These are phyloP conservation scores for Volucella bombylans DNA, from an alignment of 2,888 invertebrate species.

Conservation along the genomic window DNA sequence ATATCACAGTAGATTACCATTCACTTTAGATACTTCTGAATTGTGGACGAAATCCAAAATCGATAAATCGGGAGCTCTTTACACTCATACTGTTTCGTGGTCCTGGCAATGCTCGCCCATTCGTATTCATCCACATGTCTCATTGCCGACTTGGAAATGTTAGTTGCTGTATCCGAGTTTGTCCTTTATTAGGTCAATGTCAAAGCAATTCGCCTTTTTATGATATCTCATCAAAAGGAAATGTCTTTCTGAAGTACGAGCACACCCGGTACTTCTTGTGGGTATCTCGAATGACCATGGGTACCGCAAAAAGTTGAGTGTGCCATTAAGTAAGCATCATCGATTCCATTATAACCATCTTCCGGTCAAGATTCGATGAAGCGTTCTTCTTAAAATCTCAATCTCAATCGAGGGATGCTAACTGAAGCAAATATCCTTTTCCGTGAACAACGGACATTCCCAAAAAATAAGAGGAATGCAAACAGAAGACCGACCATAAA, in stretches of 20 bases:
- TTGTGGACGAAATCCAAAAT: too few species aligned
- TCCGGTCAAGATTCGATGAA: conserved; percentile 14
- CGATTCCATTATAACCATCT: conserved; percentile 36
- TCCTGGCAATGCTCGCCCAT: too few species aligned
- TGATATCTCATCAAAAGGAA: conserved; percentile 1
- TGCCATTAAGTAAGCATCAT: conserved; percentile 12
- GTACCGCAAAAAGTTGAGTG: conserved; percentile 33
- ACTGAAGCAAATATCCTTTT: conserved; percentile 7
- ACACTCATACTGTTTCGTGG: too few species aligned
- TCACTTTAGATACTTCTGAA: too few species aligned
- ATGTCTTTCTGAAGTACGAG: not conserved
- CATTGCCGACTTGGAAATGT: not conserved
- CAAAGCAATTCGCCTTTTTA: conserved; percentile 33
- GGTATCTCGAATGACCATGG: conserved; percentile 8
- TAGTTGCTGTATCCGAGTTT: not conserved
- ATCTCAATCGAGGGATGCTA: conserved; percentile 15
- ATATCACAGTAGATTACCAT: too few species aligned
- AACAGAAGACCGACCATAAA: conserved; percentile 16
- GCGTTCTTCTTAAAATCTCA: conserved; percentile 4
- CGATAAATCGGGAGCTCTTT: too few species aligned
- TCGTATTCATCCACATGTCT: conserved; percentile 2
- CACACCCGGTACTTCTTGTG: not conserved
- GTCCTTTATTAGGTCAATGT: conserved; percentile 33
- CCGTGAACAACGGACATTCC: conserved; percentile 16
- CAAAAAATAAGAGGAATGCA: conserved; percentile 20